Evolutionary conservation across 2,113 vertebrate genomes (phyloP), one percentile per base, ranked within the genome.

Genomic region (Sclerurus mexicanus): DNA sequence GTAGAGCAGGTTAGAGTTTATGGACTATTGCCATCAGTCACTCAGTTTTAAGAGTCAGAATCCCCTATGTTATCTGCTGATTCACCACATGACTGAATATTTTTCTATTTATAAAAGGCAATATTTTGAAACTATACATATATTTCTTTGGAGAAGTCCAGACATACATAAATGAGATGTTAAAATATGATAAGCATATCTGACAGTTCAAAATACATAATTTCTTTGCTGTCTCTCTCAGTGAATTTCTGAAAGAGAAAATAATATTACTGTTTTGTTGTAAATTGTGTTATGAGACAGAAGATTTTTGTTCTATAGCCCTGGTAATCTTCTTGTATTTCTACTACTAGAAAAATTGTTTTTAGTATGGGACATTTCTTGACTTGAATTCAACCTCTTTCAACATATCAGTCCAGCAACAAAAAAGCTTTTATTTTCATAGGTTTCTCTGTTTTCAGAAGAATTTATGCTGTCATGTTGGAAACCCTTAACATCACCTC

Each of bases 321-420:
- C 21, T 27, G 35, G 12, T 56, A 88, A 87, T 95, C 53, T 77
- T 68, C 50, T 94, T 83, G 62, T 75, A 31, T 75, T 89, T 95
- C 78, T 66, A 28, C 28, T 52, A 28, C 28, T 56, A 75, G 64
- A 92, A 89, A 88, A 10, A 66, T 28, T 74, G 37, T 14, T 39
- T 78, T 95, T 69, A 73, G 37, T 58, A 10, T 82, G 55, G 79
- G 22, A 47, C 18, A 35, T 63, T 94, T 92, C 91, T 87, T 95
- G 35, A 86, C 90, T 93, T 92, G 52, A 95, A 60, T 89, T 95
- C 31, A 50, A 49, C 50, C 87, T 96, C 59, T 95, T 95, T 95
- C 77, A 97, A 56, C 39, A 40, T 47, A 92, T 81, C 83, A 95
- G 31, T 92, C 37, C 87, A 88, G 35, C 17, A 95, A 80, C 63